These are phyloP conservation scores for Mesocricetus auratus DNA, from an alignment of 2,113 vertebrate genomes.

Conservation along the genomic window DNA sequence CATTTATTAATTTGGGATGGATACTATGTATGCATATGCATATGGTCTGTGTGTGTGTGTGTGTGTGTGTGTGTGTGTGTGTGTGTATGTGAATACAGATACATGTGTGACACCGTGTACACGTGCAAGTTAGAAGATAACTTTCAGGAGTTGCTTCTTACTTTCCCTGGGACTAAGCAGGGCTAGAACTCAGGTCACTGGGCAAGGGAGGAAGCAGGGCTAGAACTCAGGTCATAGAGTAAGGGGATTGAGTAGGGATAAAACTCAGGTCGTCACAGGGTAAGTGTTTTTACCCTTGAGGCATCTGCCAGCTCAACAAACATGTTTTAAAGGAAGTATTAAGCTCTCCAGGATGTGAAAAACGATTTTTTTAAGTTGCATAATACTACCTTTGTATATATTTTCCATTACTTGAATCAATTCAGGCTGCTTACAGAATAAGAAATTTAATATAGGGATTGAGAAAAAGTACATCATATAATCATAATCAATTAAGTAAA, in stretches of 20 bases:
- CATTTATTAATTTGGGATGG: background rate
- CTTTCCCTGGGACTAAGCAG: background rate
- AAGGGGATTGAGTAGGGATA: background rate
- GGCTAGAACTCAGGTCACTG: too few species aligned
- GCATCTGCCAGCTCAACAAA: background rate
- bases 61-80: background rate
- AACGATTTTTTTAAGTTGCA: background rate
- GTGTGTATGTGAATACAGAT: background rate
- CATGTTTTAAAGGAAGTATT: background rate
- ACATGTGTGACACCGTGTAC: background rate
- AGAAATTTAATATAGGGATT: background rate
- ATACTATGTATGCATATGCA: background rate
- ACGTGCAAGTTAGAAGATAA: background rate
- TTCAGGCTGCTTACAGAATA: background rate
- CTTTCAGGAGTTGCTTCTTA: background rate
- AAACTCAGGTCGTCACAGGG: background rate
- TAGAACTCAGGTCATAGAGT: background rate
- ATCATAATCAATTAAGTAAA: background rate
- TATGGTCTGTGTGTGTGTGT: background rate
- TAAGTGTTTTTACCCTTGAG: background rate
- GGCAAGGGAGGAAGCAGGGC: too few species aligned
- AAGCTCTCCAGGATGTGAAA: background rate
- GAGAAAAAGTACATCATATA: background rate
- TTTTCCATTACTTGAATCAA: background rate
- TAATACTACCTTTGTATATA: background rate